Evolutionary conservation across 2,797 vertebrate genomes (phyloP).

Genomic region (Aplochiton taeniatus): DNA sequence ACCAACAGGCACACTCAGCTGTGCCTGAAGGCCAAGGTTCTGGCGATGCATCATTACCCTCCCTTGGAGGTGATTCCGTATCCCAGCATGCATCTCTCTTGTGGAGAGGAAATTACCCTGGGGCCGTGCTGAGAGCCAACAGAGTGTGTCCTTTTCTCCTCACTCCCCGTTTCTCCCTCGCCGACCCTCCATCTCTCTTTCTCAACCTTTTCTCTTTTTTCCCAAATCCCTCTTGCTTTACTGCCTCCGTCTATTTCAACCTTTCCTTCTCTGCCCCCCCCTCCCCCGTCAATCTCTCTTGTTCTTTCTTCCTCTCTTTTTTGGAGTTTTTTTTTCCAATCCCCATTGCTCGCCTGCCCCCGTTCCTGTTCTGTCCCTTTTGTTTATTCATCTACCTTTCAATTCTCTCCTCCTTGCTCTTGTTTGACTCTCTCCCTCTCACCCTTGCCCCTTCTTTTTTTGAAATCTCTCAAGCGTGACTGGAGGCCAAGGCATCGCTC

Average conservation of each 20-base stretch:
- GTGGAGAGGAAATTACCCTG: conserved; percentile 75
- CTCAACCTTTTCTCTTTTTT: not conserved
- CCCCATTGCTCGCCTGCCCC: conserved; percentile 10
- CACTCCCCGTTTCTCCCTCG: not conserved
- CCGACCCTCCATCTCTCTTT: not conserved
- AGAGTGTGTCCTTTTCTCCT: conserved; percentile 67
- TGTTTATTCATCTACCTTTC: conserved; percentile 17
- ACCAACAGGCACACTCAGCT: conserved; percentile 48
- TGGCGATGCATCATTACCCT: conserved; percentile 76
- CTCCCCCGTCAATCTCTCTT: conserved; percentile 33
- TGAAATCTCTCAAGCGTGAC: no score
- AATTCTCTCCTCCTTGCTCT: conserved; percentile 11
- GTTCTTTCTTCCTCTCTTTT: conserved; percentile 39
- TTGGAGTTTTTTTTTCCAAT: conserved; percentile 36
- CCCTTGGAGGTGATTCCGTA: conserved; percentile 76
- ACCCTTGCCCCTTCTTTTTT: no score
- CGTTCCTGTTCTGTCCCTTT: not conserved
- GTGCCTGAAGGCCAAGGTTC: conserved; percentile 73
- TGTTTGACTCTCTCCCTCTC: conserved; percentile 23
- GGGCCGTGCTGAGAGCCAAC: conserved; percentile 73
- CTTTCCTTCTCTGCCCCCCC: not conserved
- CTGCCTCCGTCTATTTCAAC: not conserved
- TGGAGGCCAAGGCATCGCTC: not conserved
- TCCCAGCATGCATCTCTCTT: conserved; percentile 79
- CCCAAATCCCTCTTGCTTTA: not conserved